These are phyloP conservation scores for Sebastes ruberrimus DNA, from an alignment of 2,797 vertebrate species.

Conservation along the genomic window DNA sequence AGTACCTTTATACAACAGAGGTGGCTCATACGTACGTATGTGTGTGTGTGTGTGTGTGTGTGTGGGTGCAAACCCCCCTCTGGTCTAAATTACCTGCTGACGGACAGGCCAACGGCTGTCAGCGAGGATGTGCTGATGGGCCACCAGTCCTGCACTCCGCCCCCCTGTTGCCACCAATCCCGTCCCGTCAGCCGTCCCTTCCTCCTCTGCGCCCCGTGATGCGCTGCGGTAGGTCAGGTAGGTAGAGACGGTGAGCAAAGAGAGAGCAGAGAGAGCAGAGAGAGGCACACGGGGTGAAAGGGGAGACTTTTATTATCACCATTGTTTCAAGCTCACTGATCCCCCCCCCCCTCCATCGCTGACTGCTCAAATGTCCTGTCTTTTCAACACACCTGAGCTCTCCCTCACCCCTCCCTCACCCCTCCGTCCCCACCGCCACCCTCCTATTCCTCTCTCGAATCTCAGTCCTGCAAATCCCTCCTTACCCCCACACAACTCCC, in stretches of 20 bases:
- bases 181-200: constrained; percentile 4
- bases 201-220: constrained; percentile 33
- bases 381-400: constrained; percentile 81
- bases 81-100: constrained; percentile 69
- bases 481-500: constrained; percentile 53
- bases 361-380: constrained; percentile 79
- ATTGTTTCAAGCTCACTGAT: constrained; percentile 74
- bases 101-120: constrained; percentile 51
- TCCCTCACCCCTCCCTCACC: background rate
- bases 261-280: constrained; percentile 12
- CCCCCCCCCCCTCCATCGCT: background rate
- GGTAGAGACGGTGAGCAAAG: constrained; percentile 37
- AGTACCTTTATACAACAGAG: background rate
- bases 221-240: constrained; percentile 79
- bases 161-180: constrained; percentile 25
- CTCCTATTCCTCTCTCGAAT: constrained; percentile 31
- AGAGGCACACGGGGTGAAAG: constrained; percentile 59
- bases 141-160: constrained; percentile 17
- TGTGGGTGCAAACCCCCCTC: background rate
- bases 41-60: background rate
- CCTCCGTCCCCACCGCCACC: background rate
- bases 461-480: constrained; percentile 59
- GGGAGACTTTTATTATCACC: constrained; percentile 79
- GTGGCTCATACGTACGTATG: background rate
- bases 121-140: constrained; percentile 65